Conservation (phyloP, 2,888 invertebrate species). For the Sepiola atlantica region DNA sequence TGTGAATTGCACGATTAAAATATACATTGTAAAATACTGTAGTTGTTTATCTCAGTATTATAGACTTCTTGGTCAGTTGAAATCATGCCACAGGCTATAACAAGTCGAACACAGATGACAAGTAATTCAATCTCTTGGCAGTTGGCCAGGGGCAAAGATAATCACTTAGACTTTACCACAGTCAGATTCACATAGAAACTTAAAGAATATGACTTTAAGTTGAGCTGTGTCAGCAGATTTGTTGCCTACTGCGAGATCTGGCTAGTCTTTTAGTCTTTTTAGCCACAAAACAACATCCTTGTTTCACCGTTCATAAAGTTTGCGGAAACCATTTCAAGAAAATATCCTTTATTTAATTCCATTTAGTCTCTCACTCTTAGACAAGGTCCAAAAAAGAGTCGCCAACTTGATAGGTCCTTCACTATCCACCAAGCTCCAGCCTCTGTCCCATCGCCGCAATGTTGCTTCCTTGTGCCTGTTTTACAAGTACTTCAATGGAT, state of each 20-base stretch:
- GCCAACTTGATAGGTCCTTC: too few species aligned
- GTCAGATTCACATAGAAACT: background rate
- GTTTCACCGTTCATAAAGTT: background rate
- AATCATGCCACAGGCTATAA: background rate
- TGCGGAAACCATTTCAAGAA: background rate
- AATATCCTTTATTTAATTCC: background rate
- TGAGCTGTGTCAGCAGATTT: background rate
- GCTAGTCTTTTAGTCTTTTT: background rate
- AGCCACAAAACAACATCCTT: background rate
- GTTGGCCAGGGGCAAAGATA: background rate
- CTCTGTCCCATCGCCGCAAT: too few species aligned
- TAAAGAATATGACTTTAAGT: background rate
- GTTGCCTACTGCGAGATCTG: background rate
- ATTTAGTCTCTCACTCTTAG: too few species aligned
- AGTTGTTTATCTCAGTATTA: background rate
- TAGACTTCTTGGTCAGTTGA: background rate
- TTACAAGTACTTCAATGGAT: too few species aligned
- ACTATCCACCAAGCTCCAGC: too few species aligned
- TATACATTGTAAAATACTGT: background rate
- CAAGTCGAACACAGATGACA: background rate
- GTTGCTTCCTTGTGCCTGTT: too few species aligned
- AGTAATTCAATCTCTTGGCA: constrained; percentile 16
- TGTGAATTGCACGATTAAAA: too few species aligned
- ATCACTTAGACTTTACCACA: background rate
- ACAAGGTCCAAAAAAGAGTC: too few species aligned